Conservation (phyloP, 2,888 invertebrate genomes). For the Mythimna ferrago region DNA sequence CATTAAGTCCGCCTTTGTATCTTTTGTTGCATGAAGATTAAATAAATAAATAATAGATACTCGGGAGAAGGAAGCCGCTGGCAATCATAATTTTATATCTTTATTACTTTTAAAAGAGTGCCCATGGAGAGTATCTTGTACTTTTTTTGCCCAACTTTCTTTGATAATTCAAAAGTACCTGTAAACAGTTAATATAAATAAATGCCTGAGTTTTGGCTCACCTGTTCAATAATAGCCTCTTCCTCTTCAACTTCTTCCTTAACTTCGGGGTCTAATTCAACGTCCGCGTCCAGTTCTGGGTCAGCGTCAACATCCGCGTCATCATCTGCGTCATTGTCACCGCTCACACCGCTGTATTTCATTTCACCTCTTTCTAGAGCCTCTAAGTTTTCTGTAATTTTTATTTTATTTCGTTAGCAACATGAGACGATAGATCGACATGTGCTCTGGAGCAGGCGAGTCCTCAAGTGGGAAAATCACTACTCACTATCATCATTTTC, state of each 20-base stretch:
- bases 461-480: background rate
- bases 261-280: constrained; percentile 89
- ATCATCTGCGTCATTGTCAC: constrained; percentile 92
- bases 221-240: constrained; percentile 83
- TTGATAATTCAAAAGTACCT: too few relatives aligned
- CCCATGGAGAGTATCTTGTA: too few relatives aligned
- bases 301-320: constrained; percentile 89
- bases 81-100: too few relatives aligned
- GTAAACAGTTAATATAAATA: background rate
- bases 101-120: too few relatives aligned
- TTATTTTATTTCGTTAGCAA: background rate
- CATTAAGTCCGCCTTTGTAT: too few relatives aligned
- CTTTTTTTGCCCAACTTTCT: too few relatives aligned
- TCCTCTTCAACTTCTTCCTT: constrained; percentile 93
- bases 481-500: background rate
- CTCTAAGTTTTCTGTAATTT: constrained; percentile 93
- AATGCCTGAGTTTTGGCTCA: background rate
- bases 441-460: background rate
- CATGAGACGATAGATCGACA: background rate
- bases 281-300: constrained; percentile 88
- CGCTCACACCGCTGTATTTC: constrained; percentile 94
- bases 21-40: too few relatives aligned
- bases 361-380: constrained; percentile 96
- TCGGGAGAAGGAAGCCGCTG: too few relatives aligned
- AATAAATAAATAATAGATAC: too few relatives aligned